Evolutionary conservation across 2,888 invertebrate genomes (phyloP).

Genomic region (Drosophila ezoana): DNA sequence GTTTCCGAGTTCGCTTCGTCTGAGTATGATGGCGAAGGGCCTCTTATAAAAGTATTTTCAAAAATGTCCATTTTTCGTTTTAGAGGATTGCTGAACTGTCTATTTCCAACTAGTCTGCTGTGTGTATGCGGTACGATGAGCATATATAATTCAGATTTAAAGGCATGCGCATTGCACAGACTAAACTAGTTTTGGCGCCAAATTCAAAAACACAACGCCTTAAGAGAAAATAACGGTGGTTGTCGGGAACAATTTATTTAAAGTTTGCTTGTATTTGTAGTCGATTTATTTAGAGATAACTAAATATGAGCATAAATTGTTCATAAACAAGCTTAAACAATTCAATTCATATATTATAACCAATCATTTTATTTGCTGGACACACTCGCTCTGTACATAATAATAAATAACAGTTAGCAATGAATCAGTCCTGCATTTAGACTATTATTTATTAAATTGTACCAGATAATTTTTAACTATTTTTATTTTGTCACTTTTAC

Average conservation of each 20-base stretch:
- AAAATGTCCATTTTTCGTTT: conserved; percentile 74
- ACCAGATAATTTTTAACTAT: background rate
- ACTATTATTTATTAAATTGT: no score
- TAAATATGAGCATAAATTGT: background rate
- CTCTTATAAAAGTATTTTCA: conserved; percentile 83
- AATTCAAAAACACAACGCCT: background rate
- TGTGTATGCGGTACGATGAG: conserved; percentile 41
- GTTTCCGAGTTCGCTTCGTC: conserved; percentile 83
- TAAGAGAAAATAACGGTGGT: no score
- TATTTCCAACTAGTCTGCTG: conserved; percentile 24
- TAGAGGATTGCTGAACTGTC: conserved; percentile 8
- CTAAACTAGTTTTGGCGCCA: conserved; percentile 17
- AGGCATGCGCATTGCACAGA: conserved; percentile 43
- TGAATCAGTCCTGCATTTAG: no score
- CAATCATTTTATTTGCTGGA: background rate
- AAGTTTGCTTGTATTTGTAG: background rate
- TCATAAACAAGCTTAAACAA: background rate
- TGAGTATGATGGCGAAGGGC: conserved; percentile 83
- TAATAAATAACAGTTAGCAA: background rate
- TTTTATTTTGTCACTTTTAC: background rate
- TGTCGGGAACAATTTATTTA: background rate
- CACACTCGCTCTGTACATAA: background rate
- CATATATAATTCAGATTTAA: conserved; percentile 10
- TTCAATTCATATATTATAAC: background rate
- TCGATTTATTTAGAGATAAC: no score